A percentile compares a stretch with the other conserved stretches of the same genome.
These are phyloP conservation scores for Sisor rabdophorus DNA, from an alignment of 2,113 vertebrate species.

Conservation along the genomic window DNA sequence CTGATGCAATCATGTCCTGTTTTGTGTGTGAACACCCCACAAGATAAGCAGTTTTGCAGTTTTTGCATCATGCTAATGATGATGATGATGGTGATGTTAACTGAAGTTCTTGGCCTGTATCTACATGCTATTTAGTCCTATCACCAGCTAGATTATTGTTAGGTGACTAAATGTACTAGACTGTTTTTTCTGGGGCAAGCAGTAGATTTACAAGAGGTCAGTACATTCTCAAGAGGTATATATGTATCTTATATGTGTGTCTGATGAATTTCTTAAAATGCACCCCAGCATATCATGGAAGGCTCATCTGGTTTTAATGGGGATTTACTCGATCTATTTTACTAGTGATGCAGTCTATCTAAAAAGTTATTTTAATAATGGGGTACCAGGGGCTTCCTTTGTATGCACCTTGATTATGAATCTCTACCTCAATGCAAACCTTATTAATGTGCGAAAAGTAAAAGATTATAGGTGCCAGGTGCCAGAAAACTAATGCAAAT, in stretches of 20 bases:
- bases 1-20: too few relatives aligned
- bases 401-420: background rate
- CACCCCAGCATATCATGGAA: background rate
- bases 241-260: background rate
- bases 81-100: too few relatives aligned
- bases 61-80: too few relatives aligned
- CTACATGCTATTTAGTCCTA: too few relatives aligned
- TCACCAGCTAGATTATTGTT: too few relatives aligned
- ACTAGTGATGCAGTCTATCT: too few relatives aligned
- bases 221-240: too few relatives aligned
- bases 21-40: too few relatives aligned
- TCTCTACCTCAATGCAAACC: background rate
- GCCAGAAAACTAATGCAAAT: constrained; percentile 1
- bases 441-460: background rate
- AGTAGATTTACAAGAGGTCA: too few relatives aligned
- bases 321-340: background rate
- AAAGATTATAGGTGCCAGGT: background rate
- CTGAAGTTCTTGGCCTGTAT: too few relatives aligned
- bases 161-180: too few relatives aligned
- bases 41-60: too few relatives aligned
- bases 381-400: background rate
- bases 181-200: background rate
- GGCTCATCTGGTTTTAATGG: background rate
- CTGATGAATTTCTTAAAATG: background rate
- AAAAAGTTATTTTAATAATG: background rate